Base-by-base conservation (phyloP, 2,888 invertebrate species). In the Thera britannica region DNA sequence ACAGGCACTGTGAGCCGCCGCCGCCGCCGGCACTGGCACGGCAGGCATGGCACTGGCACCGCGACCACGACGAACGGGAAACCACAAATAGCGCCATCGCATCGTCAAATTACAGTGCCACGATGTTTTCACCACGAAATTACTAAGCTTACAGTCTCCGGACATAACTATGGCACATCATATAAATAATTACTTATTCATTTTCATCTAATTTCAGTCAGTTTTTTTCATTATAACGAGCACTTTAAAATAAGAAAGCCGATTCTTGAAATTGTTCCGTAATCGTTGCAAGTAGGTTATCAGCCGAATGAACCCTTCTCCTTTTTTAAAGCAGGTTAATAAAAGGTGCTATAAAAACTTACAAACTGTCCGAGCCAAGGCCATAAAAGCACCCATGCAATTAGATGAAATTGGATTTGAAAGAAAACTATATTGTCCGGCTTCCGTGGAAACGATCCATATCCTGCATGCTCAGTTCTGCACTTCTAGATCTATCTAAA, bases 361-460 rank as follows among this genome's bases (percentile, higher is more conserved):
- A 23, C 23, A 23, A 23, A 23, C 23, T 23, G 23, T 23, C 23
- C 23, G 23, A 23, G 23, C 23, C 23, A 23, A 23, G 23, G 23
- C 23, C 23, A 23, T 23, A 1, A 23, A 23, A 23, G 23, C 23
- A 23, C 23, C 23, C 23, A 23, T 23, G 23, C 23, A 23, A 23
- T 23, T 23, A 23, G 2, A 46, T 52, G 52, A 34, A 23, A 60
- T 52, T 49, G 51, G 54, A 44, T 44, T 61, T 44, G 34, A 55
- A 62, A 62, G 46, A 55, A 52, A 61, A 62, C 61, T 62, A 62
- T 34, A 34, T 34, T 62, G 36, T 61, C 34, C n/a, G 35, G 61
- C 61, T 61, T 61, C 51, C 61, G 34, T 44, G 51, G 36, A 61
- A 54, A 44, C 52, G 11, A 54, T n/a, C 61, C 54, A 46, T 55